Evolutionary conservation across 2,113 vertebrate genomes (phyloP), one percentile per base, ranked within the genome.

Genomic region (Erythrocercus mccallii): DNA sequence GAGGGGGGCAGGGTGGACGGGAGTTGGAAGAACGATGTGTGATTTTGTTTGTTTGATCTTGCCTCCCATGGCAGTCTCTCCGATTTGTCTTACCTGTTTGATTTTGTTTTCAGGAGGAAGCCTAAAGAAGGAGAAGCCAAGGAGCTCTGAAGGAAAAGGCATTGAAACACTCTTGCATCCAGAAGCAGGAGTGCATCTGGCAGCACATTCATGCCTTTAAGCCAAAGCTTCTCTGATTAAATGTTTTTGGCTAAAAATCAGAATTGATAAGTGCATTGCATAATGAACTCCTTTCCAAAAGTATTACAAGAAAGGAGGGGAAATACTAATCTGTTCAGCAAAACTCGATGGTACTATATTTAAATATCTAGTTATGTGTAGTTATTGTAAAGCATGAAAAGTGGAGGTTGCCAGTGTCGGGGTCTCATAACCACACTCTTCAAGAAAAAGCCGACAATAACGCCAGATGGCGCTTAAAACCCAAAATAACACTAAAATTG

Each of bases 381-480:
- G n/a, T 77, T 56, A 13, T 2, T 33, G 50, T 42, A 68, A 80
- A 61, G 15, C 24, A 3, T 68, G 72, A 31, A 19, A 72, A 28
- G 33, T 12, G 16, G 18, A n/a, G 19, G 3, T 35, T 62, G 28
- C n/a, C 12, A 4, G 18, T 4, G 48, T 7, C 14, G 20, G 37
- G n/a, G 42, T 61, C 50, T 6, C 37, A 2, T 24, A 38, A 40
- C 5, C n/a, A 35, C 45, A 6, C 38, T 47, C 68, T 13, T 16
- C 30, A 30, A 12, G 40, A 15, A 76, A 60, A 74, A 37, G 35
- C 16, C 24, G 10, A 3, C 60, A 31, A 4, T 4, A 37, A 94
- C 96, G 73, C 78, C 62, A 97, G 96, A 70, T 96, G 95, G 94
- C 95, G 85, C 95, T 23, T 80, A 40, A 42, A 72, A 87, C 85